Evolutionary conservation across 2,888 invertebrate genomes (phyloP).

Genomic region (Exocentrus adspersus): DNA sequence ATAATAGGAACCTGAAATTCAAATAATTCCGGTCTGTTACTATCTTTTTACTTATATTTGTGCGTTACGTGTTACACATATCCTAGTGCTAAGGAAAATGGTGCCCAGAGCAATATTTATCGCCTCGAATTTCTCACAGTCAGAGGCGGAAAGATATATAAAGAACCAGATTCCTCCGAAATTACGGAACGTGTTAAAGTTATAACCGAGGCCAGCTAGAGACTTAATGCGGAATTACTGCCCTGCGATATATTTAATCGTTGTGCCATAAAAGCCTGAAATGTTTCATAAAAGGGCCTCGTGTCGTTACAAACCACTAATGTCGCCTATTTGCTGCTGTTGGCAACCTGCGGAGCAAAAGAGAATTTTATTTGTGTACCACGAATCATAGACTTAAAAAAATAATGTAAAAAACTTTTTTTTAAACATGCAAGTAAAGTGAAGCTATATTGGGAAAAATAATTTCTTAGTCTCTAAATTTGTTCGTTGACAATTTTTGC

Average conservation of each 20-base stretch:
- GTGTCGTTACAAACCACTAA: background rate
- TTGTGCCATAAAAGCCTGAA: background rate
- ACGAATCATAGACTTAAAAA: too few relatives aligned
- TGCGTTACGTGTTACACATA: too few relatives aligned
- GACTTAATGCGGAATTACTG: background rate
- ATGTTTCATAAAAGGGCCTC: conserved; percentile 11
- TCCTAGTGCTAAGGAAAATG: too few relatives aligned
- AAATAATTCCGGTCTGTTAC: too few relatives aligned
- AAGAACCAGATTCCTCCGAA: background rate
- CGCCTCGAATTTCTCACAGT: background rate
- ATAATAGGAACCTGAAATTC: too few relatives aligned
- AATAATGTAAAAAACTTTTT: too few relatives aligned
- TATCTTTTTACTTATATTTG: too few relatives aligned
- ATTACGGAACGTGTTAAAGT: background rate
- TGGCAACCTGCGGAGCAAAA: background rate
- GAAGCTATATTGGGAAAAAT: too few relatives aligned
- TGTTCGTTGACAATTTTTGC: too few relatives aligned
- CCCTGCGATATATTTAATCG: conserved; percentile 7
- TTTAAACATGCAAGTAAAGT: too few relatives aligned
- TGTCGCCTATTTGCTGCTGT: background rate
- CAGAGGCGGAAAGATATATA: background rate
- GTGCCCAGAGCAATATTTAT: too few relatives aligned
- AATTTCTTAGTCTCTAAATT: too few relatives aligned
- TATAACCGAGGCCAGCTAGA: background rate
- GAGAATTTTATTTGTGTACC: background rate